Conservation (phyloP, 1,140 invertebrate genomes). For the Sycophila sp. region DNA sequence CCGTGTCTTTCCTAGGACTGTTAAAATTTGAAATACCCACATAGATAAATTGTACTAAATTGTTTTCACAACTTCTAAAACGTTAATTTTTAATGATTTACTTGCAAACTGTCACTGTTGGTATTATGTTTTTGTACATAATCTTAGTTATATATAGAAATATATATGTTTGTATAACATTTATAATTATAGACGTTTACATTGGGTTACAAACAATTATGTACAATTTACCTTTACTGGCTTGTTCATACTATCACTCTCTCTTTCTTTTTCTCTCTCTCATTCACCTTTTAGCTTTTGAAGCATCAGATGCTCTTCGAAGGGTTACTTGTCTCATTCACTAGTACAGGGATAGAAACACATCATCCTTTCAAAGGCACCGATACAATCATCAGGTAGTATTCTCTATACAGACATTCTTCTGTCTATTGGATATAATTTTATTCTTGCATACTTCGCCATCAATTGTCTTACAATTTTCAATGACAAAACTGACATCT, state of each 20-base stretch:
- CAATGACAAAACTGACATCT: conserved; percentile 10
- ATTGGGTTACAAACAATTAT: conserved; percentile 10
- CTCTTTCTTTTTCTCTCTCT: conserved; percentile 9
- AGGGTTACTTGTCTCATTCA: conserved; percentile 26
- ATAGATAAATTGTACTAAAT: conserved; percentile 26
- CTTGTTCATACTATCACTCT: conserved; percentile 17
- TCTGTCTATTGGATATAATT: conserved; percentile 22
- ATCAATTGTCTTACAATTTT: not conserved
- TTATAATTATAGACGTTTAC: conserved; percentile 14
- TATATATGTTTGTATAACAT: not conserved
- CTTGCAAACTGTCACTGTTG: not conserved
- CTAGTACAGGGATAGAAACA: conserved; percentile 18
- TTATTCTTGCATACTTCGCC: conserved; percentile 9
- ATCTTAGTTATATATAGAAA: not conserved
- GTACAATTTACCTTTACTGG: conserved; percentile 28
- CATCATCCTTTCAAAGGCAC: conserved; percentile 26
- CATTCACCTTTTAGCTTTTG: too few relatives aligned
- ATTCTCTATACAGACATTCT: conserved; percentile 28
- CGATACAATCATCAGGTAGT: conserved; percentile 21
- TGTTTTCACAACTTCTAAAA: not conserved
- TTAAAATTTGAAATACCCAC: conserved; percentile 20
- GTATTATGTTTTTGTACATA: conserved; percentile 24
- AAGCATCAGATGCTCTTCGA: conserved; percentile 25
- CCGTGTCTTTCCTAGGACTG: conserved; percentile 8
- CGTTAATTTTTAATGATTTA: conserved; percentile 9